Evolutionary conservation across 2,113 vertebrate genomes (phyloP).

Genomic region (Corydoras maculifer): DNA sequence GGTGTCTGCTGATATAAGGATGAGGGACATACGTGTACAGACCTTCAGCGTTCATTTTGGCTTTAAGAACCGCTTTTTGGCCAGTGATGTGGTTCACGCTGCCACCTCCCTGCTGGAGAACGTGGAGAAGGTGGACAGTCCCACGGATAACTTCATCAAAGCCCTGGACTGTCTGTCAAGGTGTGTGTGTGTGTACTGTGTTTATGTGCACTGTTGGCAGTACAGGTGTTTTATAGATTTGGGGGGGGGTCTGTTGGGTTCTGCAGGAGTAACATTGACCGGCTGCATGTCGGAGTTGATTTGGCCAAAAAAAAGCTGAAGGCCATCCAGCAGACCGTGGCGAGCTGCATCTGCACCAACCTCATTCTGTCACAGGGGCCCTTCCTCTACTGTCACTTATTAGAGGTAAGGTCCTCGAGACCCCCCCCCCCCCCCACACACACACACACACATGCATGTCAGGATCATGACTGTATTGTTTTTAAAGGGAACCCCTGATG

Average conservation of each 20-base stretch:
- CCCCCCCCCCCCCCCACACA: too few relatives aligned
- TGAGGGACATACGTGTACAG: constrained; percentile 94
- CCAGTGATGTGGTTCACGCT: constrained; percentile 86
- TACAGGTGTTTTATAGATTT: too few relatives aligned
- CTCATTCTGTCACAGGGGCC: constrained; percentile 93
- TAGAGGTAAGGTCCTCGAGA: constrained; percentile 70
- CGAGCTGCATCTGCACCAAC: constrained; percentile 95
- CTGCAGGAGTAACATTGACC: constrained; percentile 80
- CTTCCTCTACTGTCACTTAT: constrained; percentile 93
- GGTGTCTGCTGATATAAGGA: constrained; percentile 55
- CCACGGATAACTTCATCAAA: constrained; percentile 83
- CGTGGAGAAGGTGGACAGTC: constrained; percentile 71
- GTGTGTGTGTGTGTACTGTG: constrained; percentile 50
- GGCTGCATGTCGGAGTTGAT: constrained; percentile 79
- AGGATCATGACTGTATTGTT: background rate
- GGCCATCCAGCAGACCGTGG: constrained; percentile 88
- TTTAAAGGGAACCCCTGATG: constrained; percentile 84
- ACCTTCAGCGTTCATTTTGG: constrained; percentile 94
- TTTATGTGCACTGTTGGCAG: too few relatives aligned
- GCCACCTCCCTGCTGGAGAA: constrained; percentile 82
- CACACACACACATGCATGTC: too few relatives aligned
- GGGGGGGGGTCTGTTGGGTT: background rate
- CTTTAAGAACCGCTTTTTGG: constrained; percentile 94
- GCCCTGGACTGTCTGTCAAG: constrained; percentile 92
- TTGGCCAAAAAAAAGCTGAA: constrained; percentile 87